Base-by-base conservation (phyloP, 2,888 invertebrate genomes). In the Ennomos quercinarius region DNA sequence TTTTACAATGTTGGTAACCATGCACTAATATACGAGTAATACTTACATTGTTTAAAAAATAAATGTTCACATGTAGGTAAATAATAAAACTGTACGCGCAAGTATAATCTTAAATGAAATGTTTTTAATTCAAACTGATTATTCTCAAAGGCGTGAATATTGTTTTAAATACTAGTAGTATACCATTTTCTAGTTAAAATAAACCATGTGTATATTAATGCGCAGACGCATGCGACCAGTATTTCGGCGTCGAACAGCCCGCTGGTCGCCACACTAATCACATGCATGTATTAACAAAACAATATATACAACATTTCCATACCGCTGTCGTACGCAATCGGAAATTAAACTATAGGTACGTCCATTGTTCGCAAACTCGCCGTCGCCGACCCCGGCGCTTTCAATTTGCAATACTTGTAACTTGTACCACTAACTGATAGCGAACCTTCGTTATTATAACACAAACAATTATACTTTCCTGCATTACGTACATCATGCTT, bases 241-340 rank as follows among this genome's bases (percentile, higher is more conserved):
- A 47, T 47, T 37, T 37, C 10, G 37, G 17, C 46, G 46, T 10
- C 6, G 13, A 17, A 10, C 46, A 38, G 47, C 38, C 47, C 17
- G 44, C 44, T 34, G 11, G 27, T 6, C 48, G 48, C 39, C 39
- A 37, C 13, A 27, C 27, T 37, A 36, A 11, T 11, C 35, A 35
- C 45, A 36, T 9, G 11, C 45, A 12, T 45, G 35, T 45, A n/a
- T n/a, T 43, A 43, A 27, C 12, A 49, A 49, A 35, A 35, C 35
- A 9, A 11, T 35, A 35, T 10, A 41, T 11, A 34, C 11, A 34
- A 41, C 48, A 49, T 49, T 12, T 34, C 9, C 27, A 27, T 27
- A 6, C 27, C 27, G 49, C 35, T 27, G 27, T 12, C 35, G 48
- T 12, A 12, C 49, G 35, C 49, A 10, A 41, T 49, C 41, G 2